Evolutionary conservation across 2,797 vertebrate species (phyloP).

Genomic region (Sebastes minor): DNA sequence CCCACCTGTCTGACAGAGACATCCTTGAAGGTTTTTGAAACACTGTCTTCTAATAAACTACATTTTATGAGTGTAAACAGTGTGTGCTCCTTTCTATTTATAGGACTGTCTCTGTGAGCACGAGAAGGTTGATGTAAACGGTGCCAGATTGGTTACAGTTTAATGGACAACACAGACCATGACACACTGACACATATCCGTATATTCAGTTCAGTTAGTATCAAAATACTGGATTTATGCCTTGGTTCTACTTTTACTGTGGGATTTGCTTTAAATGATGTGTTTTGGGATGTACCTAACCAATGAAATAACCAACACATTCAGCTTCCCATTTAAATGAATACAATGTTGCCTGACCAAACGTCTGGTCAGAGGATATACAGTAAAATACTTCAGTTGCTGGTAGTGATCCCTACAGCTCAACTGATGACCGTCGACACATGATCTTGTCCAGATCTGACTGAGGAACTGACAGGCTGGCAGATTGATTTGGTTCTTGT

Average conservation of each 20-base stretch:
- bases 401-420: not conserved
- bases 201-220: not conserved
- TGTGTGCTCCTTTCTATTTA: not conserved
- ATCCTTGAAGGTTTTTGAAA: not conserved
- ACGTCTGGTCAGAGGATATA: not conserved
- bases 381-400: not conserved
- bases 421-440: conserved; percentile 15
- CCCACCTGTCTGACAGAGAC: not conserved
- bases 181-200: not conserved
- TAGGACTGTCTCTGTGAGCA: not conserved
- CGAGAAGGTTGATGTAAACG: not conserved
- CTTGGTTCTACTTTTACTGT: not conserved
- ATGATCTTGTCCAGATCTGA: conserved; percentile 27
- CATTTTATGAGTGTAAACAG: not conserved
- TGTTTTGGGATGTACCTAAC: not conserved
- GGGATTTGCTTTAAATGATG: not conserved
- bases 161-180: not conserved
- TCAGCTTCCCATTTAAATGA: not conserved
- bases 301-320: not conserved
- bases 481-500: conserved; percentile 48
- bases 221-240: not conserved
- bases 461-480: conserved; percentile 14
- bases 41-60: not conserved
- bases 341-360: not conserved
- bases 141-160: not conserved